Evolutionary conservation across 2,888 invertebrate species (phyloP), one percentile per base, ranked within the genome.

Genomic region (Lithophane socia): DNA sequence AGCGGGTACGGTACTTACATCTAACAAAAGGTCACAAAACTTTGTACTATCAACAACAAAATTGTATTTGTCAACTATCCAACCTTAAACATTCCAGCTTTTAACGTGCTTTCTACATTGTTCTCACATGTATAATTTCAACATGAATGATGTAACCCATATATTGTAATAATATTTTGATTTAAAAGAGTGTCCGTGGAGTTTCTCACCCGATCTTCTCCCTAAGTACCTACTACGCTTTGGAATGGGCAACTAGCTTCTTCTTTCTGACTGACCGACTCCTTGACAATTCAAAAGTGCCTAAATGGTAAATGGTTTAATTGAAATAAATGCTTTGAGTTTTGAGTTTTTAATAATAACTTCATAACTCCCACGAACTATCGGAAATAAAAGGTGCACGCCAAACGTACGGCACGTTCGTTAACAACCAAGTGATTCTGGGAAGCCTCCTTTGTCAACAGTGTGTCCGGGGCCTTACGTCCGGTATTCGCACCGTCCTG

Each of bases 401-500:
- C 65, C 74, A 70, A 63, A 72, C 68, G 64, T 65, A 65, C 4
- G 49, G 69, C 87, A 88, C 88, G 89, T 85, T 85, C 75, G n/a
- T 73, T 61, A 61, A 84, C 83, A 79, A 86, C 84, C 69, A 72
- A 64, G 60, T 66, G 18, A 63, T 88, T 88, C 88, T 73, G 37
- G 67, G 88, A 89, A 88, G 56, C 68, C 64, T 71, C 49, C 79
- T 85, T 87, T 84, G 88, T 85, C 70, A 75, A 72, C 75, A 76
- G 67, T 82, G 74, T 82, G 74, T 70, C 80, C 79, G 73, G 77
- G 52, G 70, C 67, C 71, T 75, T 67, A 77, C 86, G 79, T 87
- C 87, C 87, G 87, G 87, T 76, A 76, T 74, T 71, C 2, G 76
- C 60, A 47, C 60, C 80, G 68, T 84, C 82, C 86, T 79, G 79